Evolutionary conservation across 37 sponge, comb jelly and placozoan genomes (phyloP).

Genomic region (Bolinopsis microptera): DNA sequence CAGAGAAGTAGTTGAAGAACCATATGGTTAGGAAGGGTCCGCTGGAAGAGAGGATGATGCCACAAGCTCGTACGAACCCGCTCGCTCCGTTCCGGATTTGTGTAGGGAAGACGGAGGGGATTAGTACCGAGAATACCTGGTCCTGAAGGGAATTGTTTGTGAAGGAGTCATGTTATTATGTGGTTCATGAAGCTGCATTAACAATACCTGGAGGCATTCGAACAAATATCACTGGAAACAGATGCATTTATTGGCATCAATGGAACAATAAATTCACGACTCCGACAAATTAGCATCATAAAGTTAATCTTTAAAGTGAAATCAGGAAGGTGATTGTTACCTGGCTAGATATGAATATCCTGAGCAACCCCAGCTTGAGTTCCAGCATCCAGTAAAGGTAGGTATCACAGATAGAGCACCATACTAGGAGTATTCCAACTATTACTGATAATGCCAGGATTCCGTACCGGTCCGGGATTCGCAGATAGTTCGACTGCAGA

Average conservation of each 20-base stretch:
- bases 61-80: neutral
- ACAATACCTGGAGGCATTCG: no score
- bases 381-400: neutral
- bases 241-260: no score
- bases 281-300: no score
- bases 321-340: no score
- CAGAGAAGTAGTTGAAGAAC: constrained; percentile 22
- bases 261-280: no score
- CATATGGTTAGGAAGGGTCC: constrained; percentile 17
- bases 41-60: neutral
- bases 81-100: neutral
- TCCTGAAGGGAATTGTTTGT: neutral
- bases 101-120: constrained; percentile 12
- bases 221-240: no score
- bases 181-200: no score
- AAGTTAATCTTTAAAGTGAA: no score
- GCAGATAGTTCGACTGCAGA: neutral
- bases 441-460: neutral
- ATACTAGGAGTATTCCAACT: neutral
- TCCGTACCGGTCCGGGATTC: neutral
- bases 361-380: neutral
- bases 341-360: neutral
- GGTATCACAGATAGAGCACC: neutral
- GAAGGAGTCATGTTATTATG: no score
- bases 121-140: constrained; percentile 7